Percentiles rank a stretch among this genome's conserved stretches.
phyloP scores from a whole-genome alignment of 2,888 invertebrate genomes.

The Dexiosoma caninum region DNA sequence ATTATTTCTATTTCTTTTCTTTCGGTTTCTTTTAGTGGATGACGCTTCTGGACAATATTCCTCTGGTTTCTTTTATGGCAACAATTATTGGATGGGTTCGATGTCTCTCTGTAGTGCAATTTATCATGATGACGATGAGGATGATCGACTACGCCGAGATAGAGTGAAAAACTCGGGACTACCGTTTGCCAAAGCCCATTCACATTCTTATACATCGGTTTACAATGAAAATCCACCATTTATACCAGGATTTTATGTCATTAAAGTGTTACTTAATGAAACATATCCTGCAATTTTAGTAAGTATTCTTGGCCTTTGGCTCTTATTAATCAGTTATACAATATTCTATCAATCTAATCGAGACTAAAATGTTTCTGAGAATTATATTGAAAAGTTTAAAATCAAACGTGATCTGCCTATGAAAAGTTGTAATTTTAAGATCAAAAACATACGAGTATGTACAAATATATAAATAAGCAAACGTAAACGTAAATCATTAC shows the following conservation, averaged over 20 bases:
- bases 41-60: slow-evolving; percentile 87
- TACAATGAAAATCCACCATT: slow-evolving; percentile 81
- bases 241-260: slow-evolving; percentile 83
- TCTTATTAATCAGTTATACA: too few relatives aligned
- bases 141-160: slow-evolving; percentile 32
- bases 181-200: slow-evolving; percentile 74
- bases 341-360: too few relatives aligned
- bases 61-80: slow-evolving; percentile 89
- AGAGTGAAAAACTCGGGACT: slow-evolving; percentile 70
- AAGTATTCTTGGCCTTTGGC: too few relatives aligned
- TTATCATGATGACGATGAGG: slow-evolving; percentile 77
- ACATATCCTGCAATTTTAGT: slow-evolving; percentile 72
- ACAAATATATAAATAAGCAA: too few relatives aligned
- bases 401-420: too few relatives aligned
- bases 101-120: slow-evolving; percentile 84
- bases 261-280: slow-evolving; percentile 81
- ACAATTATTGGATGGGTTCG: slow-evolving; percentile 89
- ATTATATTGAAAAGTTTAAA: too few relatives aligned
- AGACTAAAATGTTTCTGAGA: too few relatives aligned
- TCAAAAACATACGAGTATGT: too few relatives aligned
- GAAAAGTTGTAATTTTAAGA: too few relatives aligned
- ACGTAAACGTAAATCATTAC: too few relatives aligned
- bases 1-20: not conserved
- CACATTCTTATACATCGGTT: slow-evolving; percentile 70
- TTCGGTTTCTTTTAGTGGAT: slow-evolving; percentile 79